These are phyloP conservation scores for Nemotelus nigrinus DNA, from an alignment of 2,888 invertebrate species.

Conservation along the genomic window DNA sequence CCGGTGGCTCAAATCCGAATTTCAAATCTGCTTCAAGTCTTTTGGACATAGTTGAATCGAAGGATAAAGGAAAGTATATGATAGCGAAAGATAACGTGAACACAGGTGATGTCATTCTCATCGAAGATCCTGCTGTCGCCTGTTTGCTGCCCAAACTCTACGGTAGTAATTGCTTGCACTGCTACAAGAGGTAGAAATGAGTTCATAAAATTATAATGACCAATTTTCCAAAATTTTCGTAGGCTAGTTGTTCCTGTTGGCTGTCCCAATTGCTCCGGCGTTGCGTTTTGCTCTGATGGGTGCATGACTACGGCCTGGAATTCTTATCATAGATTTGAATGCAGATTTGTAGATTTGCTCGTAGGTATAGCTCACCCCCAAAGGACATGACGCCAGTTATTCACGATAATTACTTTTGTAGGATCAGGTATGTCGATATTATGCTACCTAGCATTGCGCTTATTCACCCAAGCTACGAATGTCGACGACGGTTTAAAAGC, in stretches of 20 bases:
- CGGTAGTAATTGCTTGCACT: conserved; percentile 83
- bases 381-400: not conserved
- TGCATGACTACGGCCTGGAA: conserved; percentile 74
- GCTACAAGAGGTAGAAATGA: conserved; percentile 76
- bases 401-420: conserved; percentile 53
- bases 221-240: conserved; percentile 8
- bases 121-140: conserved; percentile 78
- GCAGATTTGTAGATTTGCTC: conserved; percentile 77
- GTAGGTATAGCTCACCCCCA: conserved; percentile 68
- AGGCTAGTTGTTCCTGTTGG: conserved; percentile 74
- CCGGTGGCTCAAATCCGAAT: conserved; percentile 68
- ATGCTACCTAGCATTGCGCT: conserved; percentile 77
- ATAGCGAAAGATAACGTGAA: conserved; percentile 69
- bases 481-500: conserved; percentile 60
- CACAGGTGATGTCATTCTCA: conserved; percentile 78
- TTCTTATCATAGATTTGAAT: conserved; percentile 80
- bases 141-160: conserved; percentile 77
- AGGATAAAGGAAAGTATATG: conserved; percentile 75
- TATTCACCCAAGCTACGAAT: conserved; percentile 76
- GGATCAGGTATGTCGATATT: conserved; percentile 85
- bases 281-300: conserved; percentile 77
- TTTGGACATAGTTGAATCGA: conserved; percentile 69
- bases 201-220: conserved; percentile 9
- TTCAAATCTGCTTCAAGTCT: conserved; percentile 71
- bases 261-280: conserved; percentile 77